Evolutionary conservation across 1,140 invertebrate genomes (phyloP), one percentile per base, ranked within the genome.

Genomic region (Ostrea denselamellosa): DNA sequence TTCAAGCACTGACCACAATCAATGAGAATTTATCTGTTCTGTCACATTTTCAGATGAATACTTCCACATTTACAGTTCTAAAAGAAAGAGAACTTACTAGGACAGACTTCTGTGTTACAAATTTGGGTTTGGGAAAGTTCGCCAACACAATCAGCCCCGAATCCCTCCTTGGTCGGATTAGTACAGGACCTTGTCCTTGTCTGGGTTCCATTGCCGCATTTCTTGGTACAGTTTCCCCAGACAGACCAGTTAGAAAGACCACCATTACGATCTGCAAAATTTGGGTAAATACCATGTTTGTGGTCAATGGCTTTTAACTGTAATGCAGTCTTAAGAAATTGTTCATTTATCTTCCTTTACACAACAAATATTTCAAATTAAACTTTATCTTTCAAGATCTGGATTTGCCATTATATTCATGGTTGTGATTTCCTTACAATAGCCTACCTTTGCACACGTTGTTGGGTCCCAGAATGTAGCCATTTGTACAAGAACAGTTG

Each of bases 171-270:
- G 19, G 89, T 44, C 5, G 94, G 94, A 83, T 93, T 90, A 71
- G 91, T 87, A 85, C 94, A 95, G 10, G 52, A 12, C 0, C 93
- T 89, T 0, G 87, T 91, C 22, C 93, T 87, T 28, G 86, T 88
- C 56, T 85, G 88, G 14, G 88, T 91, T 28, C 94, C 94, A 44
- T 88, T 87, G 65, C 92, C 93, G 89, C 94, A 95, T 7, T 92
- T 90, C 9, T 91, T 90, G 22, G 89, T 90, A 87, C 94, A 94
- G 1, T 82, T 51, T 34, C 89, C 87, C 94, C 94, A 95, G 2
- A 83, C 92, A 97, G 96, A 8, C 96, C 96, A 53, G 95, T 90
- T 19, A 95, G 93, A n/a, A 97, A 97, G 89, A 95, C 94, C 92
- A 10, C 94, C 94, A 89, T 94, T 44, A n/a, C 34, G 34, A 19